Evolutionary conservation across 2,113 vertebrate species (phyloP), one percentile per base, ranked within the genome.

Genomic region (Hoplias malabaricus): DNA sequence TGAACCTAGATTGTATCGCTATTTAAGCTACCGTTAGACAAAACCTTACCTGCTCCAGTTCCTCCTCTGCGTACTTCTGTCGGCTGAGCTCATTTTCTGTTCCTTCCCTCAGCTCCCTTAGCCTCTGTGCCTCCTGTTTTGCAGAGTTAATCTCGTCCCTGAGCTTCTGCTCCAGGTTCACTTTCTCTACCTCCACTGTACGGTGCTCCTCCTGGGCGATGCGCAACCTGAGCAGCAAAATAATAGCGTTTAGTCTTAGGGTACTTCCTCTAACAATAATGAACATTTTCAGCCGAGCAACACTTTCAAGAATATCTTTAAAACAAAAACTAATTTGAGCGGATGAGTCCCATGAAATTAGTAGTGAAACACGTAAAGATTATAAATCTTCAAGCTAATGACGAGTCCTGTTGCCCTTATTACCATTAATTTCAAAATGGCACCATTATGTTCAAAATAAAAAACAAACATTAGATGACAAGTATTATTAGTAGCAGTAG

Each of bases 191-290:
- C 85, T 99, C 96, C 54, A 98, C 97, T 0, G 96, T 95, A 38
- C 96, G 95, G 54, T 98, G 96, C 81, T 99, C 97, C 84, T 99
- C 98, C 88, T 99, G 98, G 0, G 98, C 98, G 42, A 98, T 99
- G 89, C 98, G 98, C 34, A 99, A 90, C 89, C 98, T 99, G 33
- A 65, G 2, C 73, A 10, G 9, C 36, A 56, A 14, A 27, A 54
- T 3, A 50, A 7, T 29, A 4, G 21, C 16, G 5, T 65, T 46
- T 1, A 5, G 66, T 46, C 63, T 29, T 5, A 62, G 50, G 23
- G 25, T n/a, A 21, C 19, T 33, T 4, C 2, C 36, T 38, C 4
- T 4, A 48, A 48, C 48, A 53, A 1, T 8, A 53, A 21, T 10
- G 21, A 53, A 23, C 8, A 53, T 13, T 11, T 4, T 11, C 3